Conservation (phyloP, 2,888 invertebrate genomes). For the Tetragonula carbonaria region DNA sequence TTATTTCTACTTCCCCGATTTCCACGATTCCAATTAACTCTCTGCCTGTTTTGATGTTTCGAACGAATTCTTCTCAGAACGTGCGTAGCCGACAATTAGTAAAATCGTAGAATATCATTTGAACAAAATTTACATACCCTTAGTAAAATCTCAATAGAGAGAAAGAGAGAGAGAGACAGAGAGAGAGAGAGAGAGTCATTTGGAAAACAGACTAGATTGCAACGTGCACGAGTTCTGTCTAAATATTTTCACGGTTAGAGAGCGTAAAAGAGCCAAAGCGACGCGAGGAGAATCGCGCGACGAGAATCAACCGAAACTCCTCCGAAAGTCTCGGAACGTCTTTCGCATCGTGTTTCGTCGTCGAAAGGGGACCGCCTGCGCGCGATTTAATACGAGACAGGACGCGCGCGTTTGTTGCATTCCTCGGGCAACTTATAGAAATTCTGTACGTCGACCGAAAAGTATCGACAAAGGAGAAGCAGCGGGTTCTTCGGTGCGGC, state of each 20-base stretch:
- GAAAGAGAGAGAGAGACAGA: no score
- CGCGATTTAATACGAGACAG: constrained; percentile 17
- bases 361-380: background rate
- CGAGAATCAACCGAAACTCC: background rate
- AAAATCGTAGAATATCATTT: background rate
- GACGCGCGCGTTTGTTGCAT: constrained; percentile 20
- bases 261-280: background rate
- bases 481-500: background rate
- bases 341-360: background rate
- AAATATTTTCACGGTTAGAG: background rate
- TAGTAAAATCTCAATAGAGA: background rate
- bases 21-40: background rate
- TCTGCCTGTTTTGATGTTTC: background rate
- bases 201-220: no score
- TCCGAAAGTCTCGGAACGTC: background rate
- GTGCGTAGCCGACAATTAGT: background rate
- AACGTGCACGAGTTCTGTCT: background rate
- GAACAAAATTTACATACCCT: background rate
- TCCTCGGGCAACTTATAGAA: constrained; percentile 11
- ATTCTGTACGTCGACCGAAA: constrained; percentile 14
- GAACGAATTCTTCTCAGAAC: background rate
- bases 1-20: constrained; percentile 3
- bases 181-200: no score
- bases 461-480: constrained; percentile 23
- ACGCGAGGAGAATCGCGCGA: background rate